phyloP scores from a whole-genome alignment of 1,140 invertebrate genomes.

The Metaphire vulgaris region DNA sequence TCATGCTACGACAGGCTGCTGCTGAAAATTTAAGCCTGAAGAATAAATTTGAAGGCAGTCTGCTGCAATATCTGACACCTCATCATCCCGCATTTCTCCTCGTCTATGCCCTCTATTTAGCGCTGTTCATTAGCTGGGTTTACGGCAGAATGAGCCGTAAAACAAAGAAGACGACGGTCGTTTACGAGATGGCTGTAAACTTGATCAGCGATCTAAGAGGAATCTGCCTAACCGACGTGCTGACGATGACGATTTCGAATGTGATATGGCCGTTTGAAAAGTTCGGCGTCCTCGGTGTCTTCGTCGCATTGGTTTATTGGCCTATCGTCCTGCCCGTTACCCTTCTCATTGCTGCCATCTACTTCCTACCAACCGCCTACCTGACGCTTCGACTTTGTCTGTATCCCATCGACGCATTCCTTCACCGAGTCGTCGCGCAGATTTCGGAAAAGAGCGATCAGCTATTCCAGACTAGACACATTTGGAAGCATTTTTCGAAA shows the following conservation, averaged over 20 bases:
- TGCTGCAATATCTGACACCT: slow-evolving; percentile 44
- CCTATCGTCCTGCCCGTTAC: slow-evolving; percentile 16
- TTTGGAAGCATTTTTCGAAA: too few relatives aligned
- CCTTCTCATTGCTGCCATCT: neutral
- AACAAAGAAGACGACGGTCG: slow-evolving; percentile 5
- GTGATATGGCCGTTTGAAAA: slow-evolving; percentile 17
- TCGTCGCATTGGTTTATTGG: slow-evolving; percentile 10
- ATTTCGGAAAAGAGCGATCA: too few relatives aligned
- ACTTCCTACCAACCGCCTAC: slow-evolving; percentile 9
- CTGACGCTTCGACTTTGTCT: neutral
- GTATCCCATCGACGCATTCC: too few relatives aligned
- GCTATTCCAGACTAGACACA: too few relatives aligned
- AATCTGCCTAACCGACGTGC: too few relatives aligned
- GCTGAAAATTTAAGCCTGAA: too few relatives aligned
- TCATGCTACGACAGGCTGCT: too few relatives aligned
- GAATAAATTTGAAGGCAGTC: too few relatives aligned
- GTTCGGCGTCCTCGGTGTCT: slow-evolving; percentile 10
- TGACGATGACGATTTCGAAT: slow-evolving; percentile 5
- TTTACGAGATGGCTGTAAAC: too few relatives aligned
- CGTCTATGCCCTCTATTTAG: slow-evolving; percentile 40
- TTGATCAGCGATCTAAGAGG: neutral
- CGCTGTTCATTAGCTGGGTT: slow-evolving; percentile 35
- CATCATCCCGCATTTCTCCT: slow-evolving; percentile 42
- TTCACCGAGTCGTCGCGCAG: too few relatives aligned
- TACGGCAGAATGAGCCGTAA: slow-evolving; percentile 12